Conservation (phyloP, 2,113 vertebrate species). For the Jaculus jaculus region DNA sequence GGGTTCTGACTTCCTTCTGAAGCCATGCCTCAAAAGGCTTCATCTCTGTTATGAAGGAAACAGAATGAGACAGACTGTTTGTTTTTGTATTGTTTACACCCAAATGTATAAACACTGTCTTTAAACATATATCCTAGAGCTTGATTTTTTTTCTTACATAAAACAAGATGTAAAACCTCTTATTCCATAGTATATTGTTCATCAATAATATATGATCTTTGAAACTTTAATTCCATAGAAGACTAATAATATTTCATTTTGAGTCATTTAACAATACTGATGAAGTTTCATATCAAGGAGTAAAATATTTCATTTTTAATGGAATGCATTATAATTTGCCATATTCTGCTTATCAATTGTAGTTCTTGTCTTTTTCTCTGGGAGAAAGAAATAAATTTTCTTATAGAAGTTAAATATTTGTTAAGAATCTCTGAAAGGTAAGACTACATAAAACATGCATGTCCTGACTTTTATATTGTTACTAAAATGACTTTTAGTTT, state of each 20-base stretch:
- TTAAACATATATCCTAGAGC: not conserved
- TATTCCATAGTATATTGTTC: not conserved
- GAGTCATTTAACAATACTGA: not conserved
- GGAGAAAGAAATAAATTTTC: constrained; percentile 17
- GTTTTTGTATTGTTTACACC: constrained; percentile 40
- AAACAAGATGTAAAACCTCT: constrained; percentile 3
- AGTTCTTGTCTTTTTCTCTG: constrained; percentile 13
- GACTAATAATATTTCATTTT: not conserved
- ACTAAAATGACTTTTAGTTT: constrained; percentile 41
- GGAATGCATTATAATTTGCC: not conserved
- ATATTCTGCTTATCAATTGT: not conserved
- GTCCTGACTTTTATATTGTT: constrained; percentile 17
- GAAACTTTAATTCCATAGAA: not conserved
- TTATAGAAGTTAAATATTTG: constrained; percentile 6
- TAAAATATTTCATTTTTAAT: not conserved
- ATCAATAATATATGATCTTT: not conserved
- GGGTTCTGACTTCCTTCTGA: constrained; percentile 60
- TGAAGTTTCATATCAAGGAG: not conserved
- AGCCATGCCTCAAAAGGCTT: not conserved
- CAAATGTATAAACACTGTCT: constrained; percentile 28
- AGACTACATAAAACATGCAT: not conserved
- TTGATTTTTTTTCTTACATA: not conserved
- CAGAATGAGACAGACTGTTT: constrained; percentile 55
- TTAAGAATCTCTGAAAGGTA: constrained; percentile 15
- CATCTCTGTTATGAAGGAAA: constrained; percentile 35